Evolutionary conservation across 2,113 vertebrate genomes (phyloP).

Genomic region (Cichladusa arquata): DNA sequence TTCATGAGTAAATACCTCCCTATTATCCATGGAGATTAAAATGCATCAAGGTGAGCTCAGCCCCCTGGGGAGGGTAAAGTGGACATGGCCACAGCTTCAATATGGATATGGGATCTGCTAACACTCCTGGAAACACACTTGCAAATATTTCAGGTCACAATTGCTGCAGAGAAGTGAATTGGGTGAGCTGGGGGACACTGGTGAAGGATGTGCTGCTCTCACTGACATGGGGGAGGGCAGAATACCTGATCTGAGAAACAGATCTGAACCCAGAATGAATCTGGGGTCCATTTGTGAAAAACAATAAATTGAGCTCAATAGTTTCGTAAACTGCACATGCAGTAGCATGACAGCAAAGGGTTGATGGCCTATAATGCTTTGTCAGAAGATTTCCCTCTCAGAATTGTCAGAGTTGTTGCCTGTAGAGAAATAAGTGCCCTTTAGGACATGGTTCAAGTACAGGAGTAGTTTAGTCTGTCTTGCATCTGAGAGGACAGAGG

Average conservation of each 20-base stretch:
- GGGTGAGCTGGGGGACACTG: background rate
- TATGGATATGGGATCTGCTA: background rate
- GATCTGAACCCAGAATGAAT: background rate
- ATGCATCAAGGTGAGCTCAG: background rate
- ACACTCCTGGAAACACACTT: background rate
- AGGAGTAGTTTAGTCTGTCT: constrained; percentile 55
- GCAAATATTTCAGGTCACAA: background rate
- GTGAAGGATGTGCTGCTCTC: background rate
- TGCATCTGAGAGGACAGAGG: background rate
- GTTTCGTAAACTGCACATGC: constrained; percentile 26
- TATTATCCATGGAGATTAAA: background rate
- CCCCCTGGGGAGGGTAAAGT: background rate
- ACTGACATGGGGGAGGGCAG: background rate
- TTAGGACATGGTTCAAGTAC: constrained; percentile 35
- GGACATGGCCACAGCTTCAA: background rate
- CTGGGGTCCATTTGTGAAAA: background rate
- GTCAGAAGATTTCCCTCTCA: constrained; percentile 52
- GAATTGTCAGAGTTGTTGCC: constrained; percentile 16
- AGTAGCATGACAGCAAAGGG: background rate
- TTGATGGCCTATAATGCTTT: constrained; percentile 38
- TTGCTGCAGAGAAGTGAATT: background rate
- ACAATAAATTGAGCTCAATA: constrained; percentile 3
- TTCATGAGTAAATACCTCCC: background rate
- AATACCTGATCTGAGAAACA: background rate
- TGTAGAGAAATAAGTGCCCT: constrained; percentile 10